Conservation (phyloP, 2,797 vertebrate species). For the Clamator glandarius region DNA sequence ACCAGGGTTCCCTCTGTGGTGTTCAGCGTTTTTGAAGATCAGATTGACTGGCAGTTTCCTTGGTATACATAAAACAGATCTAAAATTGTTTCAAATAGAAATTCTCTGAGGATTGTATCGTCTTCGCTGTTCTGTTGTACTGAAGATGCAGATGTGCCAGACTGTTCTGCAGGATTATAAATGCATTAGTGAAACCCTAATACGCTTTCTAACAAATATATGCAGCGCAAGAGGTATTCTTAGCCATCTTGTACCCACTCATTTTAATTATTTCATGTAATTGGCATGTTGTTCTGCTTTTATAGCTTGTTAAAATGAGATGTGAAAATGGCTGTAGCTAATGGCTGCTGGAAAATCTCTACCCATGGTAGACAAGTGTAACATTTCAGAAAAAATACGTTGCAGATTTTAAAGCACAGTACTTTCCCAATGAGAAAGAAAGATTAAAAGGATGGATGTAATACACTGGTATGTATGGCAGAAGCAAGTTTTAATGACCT, state of each 20-base stretch:
- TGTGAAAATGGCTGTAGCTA: slow-evolving; percentile 63
- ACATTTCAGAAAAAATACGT: not conserved
- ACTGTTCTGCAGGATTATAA: slow-evolving; percentile 62
- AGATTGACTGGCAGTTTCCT: slow-evolving; percentile 77
- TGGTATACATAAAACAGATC: slow-evolving; percentile 72
- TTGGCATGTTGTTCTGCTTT: slow-evolving; percentile 67
- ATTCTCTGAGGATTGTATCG: slow-evolving; percentile 64
- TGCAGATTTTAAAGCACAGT: slow-evolving; percentile 15
- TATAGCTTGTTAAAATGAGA: slow-evolving; percentile 69
- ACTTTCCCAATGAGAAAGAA: slow-evolving; percentile 5
- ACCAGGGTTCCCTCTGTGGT: slow-evolving; percentile 64
- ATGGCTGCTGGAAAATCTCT: slow-evolving; percentile 65
- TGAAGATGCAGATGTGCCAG: slow-evolving; percentile 65
- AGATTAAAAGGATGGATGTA: not conserved
- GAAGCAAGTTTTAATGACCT: not conserved
- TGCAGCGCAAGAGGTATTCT: slow-evolving; percentile 62
- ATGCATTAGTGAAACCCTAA: slow-evolving; percentile 66
- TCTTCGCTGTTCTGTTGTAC: slow-evolving; percentile 64
- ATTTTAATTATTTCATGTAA: slow-evolving; percentile 73
- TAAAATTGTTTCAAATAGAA: slow-evolving; percentile 76
- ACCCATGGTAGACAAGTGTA: slow-evolving; percentile 29
- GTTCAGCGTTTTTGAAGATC: slow-evolving; percentile 73
- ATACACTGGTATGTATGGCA: not conserved
- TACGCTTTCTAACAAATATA: slow-evolving; percentile 56
- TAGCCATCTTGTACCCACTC: slow-evolving; percentile 57